Base-by-base conservation (phyloP, 1,140 invertebrate genomes). In the Drosophila tristis region DNA sequence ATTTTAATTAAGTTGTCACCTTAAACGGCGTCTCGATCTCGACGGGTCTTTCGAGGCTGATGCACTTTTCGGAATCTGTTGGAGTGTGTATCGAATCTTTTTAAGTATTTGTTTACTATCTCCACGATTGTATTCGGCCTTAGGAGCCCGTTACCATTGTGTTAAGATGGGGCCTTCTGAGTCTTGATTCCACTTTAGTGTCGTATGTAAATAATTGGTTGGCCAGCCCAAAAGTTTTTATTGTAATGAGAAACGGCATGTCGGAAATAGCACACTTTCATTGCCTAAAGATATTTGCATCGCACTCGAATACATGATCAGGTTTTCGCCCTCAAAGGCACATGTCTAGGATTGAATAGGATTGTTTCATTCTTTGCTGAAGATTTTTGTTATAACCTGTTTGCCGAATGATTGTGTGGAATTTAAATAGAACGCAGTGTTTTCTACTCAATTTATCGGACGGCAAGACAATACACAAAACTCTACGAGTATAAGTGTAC, bases 1-100 rank as follows among this genome's bases (percentile, higher is more conserved):
- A 35, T 78, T 75, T 75, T 75, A 87, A 87, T 87, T 71, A 61
- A 81, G 26, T 62, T 65, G 73, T 77, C 64, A 54, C 60, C 63
- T 66, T 74, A 70, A 85, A 66, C 71, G 70, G 60, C 59, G 39
- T 57, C 44, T 54, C 54, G 42, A 60, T 67, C 44, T 16, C 53
- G n/a, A 35, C 8, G 4, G 23, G 61, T 47, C 53, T 54, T 39
- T n/a, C 13, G n/a, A 29, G 45, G 50, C 45, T 57, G 49, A 65
- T 55, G 56, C 58, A 70, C 66, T 78, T 68, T 53, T 65, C n/a
- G 50, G 54, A 48, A 60, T 45, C 51, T 60, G 45, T 49, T 67
- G 43, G 16, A n/a, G 5, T 23, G 39, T 31, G 13, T 15, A 23
- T 35, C 31, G 31, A 13, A 23, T 47, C 25, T 43, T 35, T 8